Evolutionary conservation across 1,140 invertebrate species (phyloP), one percentile per base, ranked within the genome.

Genomic region (Saccostrea cuccullata): DNA sequence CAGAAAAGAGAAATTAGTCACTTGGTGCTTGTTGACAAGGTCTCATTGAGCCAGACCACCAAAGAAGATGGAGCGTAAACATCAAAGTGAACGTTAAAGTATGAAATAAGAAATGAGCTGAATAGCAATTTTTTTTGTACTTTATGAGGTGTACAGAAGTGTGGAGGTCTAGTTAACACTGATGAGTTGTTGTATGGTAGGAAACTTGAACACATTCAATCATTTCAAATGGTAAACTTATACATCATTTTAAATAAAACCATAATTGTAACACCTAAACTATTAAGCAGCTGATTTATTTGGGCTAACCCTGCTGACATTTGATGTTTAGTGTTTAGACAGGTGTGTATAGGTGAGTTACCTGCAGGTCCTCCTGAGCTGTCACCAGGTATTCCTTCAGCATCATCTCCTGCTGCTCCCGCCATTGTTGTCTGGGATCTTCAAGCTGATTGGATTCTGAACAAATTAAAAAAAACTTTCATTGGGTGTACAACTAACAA

Each of bases 351-450:
- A 26, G 26, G 23, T 77, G 70, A 30, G 67, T 96, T 94, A 98
- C 98, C 96, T 98, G 97, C 93, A 99, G 96, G 94, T 98, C 97
- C 95, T 98, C 98, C 95, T 99, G 97, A 85, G 98, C 98, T 89
- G 98, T 98, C 91, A 98, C 97, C 90, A 99, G 96, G 95, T 99
- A 99, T 91, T 99, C 98, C 94, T 98, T 97, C 93, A 99, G 96
- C 98, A 99, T 99, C 88, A 97, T 97, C 95, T 99, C 98, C 95
- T 99, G 98, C 93, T 99, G 97, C 90, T 97, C 97, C 92, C 98
- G 96, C 98, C 98, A 99, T 97, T 99, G 98, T 95, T 98, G 96
- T 90, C 98, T 96, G 60, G 98, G 98, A 96, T 99, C 98, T 96
- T 99, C 98, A 55, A 99, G 96, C 95, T 99, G 98, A 89, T 98